Evolutionary conservation across 2,888 invertebrate genomes (phyloP), one percentile per base, ranked within the genome.

Genomic region (Theretra japonica): DNA sequence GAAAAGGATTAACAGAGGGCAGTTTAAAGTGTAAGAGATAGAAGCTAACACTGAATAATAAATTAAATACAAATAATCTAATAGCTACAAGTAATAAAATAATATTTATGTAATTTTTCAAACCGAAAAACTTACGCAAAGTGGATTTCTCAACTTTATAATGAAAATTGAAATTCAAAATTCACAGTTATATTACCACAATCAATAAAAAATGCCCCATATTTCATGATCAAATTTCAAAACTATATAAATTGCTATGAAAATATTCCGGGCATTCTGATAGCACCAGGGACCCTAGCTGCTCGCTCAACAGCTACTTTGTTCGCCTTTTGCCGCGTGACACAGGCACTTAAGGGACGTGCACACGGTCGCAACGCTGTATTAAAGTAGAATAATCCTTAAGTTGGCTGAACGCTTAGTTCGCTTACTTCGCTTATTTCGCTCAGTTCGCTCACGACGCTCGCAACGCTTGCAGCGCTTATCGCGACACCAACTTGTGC

Each of bases 341-440:
- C 93, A 90, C 90, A 86, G 89, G 91, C 93, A 94, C 94, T 94
- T 94, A 91, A 92, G 93, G 93, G 93, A 93, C 92, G 86, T 84
- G 84, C 89, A 90, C 89, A 91, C 88, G 83, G 86, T 80, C 87
- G 82, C 85, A 80, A 77, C 79, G 86, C 87, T 86, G 87, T 88
- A 88, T 90, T 88, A 88, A 86, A 86, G 82, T 83, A 83, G 87
- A 82, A 85, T 87, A 88, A 88, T 88, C 88, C 85, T 79, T 82
- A 84, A 83, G 83, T 84, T 83, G 79, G 53, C 77, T 76, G 71
- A 71, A 68, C 58, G 68, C 71, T 62, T 57, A 60, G 53, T 62
- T 17, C 23, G 53, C 50, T 53, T 53, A n/a, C 33, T 62, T 28
- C 28, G 62, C 62, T 30, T n/a, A 65, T n/a, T n/a, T 25, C 62